These are phyloP conservation scores for Phasia obesa DNA, from an alignment of 2,888 invertebrate species.

Conservation along the genomic window DNA sequence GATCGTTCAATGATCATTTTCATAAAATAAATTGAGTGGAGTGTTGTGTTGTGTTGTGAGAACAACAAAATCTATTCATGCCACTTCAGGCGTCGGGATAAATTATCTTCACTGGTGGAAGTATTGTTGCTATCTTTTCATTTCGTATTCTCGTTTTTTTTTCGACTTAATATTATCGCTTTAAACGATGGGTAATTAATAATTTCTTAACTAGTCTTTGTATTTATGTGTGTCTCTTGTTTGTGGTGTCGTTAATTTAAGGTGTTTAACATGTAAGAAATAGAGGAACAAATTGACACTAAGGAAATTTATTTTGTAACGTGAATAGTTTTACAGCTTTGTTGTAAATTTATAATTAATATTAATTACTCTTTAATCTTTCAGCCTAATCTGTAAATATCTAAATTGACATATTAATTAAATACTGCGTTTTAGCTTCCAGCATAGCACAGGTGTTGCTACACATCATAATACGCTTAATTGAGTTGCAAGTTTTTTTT, in stretches of 20 bases:
- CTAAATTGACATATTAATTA: conserved; percentile 12
- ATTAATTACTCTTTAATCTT: conserved; percentile 50
- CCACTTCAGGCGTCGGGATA: conserved; percentile 55
- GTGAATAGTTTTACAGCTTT: conserved; percentile 59
- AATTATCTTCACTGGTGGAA: conserved; percentile 54
- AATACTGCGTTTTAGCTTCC: background rate
- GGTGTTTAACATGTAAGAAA: conserved; percentile 48
- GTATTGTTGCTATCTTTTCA: conserved; percentile 43
- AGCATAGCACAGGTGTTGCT: conserved; percentile 13
- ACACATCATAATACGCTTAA: too few relatives aligned
- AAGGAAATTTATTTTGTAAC: conserved; percentile 24
- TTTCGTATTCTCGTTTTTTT: background rate
- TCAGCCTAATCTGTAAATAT: background rate
- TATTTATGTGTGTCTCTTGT: background rate
- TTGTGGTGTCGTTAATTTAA: conserved; percentile 55
- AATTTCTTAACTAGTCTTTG: conserved; percentile 50
- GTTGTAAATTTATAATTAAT: conserved; percentile 44
- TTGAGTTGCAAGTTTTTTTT: too few relatives aligned
- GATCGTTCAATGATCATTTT: conserved; percentile 32
- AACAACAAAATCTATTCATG: conserved; percentile 49
- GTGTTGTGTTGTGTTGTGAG: too few relatives aligned
- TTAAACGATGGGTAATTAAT: conserved; percentile 50
- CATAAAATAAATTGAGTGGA: conserved; percentile 59
- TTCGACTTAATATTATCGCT: conserved; percentile 29
- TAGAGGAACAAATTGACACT: background rate